Evolutionary conservation across 1,140 invertebrate genomes (phyloP), one percentile per base, ranked within the genome.

Genomic region (Pseudomyrmex sp.): DNA sequence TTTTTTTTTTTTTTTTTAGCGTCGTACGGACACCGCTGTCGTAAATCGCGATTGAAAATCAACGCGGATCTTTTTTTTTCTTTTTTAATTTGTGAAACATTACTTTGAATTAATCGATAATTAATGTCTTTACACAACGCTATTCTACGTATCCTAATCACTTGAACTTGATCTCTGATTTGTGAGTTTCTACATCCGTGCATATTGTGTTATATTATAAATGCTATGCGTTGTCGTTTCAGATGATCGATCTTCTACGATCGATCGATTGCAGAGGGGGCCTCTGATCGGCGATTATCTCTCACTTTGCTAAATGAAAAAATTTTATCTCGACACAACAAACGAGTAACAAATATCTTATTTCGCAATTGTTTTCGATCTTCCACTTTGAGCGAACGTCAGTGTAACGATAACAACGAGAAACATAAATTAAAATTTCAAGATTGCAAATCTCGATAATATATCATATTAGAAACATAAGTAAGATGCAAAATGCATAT

Each of bases 141-240:
- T 87, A 84, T 13, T 68, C 54, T 84, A 87, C 72, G 3, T 35
- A 59, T 44, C 18, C 56, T 73, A 87, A 48, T 23, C 15, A 48
- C 56, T 62, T 23, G 68, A 77, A 35, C 35, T 35, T 52, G 52
- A 87, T 82, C 48, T 59, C 35, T 35, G 52, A 54, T 76, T 83
- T 58, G 66, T 82, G 75, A 15, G 54, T 59, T 65, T 23, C 26
- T 70, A 52, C 23, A 56, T 70, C 12, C 50, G 63, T 54, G 13
- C 63, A 23, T 61, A 20, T 70, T 35, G 35, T 35, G 35, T 35
- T 35, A 35, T 35, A 35, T 35, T 35, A 69, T 83, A 76, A 58
- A 12, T 73, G 9, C 3, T 62, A 82, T 54, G 59, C 62, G 23
- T 56, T 74, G 50, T 50, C 26, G 44, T 58, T 35, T 86, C 23